Conservation (phyloP, 2,888 invertebrate genomes). For the Leptinotarsa juncta region DNA sequence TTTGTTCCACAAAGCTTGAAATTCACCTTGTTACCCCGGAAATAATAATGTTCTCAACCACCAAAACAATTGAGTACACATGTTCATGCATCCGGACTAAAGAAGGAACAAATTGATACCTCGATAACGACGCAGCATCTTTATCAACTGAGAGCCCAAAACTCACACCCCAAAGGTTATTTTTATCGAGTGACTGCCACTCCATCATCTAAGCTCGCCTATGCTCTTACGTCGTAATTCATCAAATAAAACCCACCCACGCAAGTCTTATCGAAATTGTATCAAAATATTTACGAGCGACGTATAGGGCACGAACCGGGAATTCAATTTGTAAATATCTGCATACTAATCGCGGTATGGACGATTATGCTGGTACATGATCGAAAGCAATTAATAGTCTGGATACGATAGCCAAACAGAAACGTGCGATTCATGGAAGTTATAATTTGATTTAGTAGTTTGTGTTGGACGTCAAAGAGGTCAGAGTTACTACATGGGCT, state of each 20-base stretch:
- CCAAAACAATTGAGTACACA: not conserved
- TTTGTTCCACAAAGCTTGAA: too few species aligned
- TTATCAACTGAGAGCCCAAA: constrained; percentile 1
- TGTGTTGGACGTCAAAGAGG: not conserved
- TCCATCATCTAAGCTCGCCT: constrained; percentile 4
- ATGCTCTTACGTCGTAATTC: constrained; percentile 11
- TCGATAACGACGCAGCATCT: constrained; percentile 12
- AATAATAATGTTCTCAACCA: not conserved
- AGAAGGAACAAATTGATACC: not conserved
- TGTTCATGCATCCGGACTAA: not conserved
- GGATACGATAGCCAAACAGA: not conserved
- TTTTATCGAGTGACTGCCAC: constrained; percentile 13
- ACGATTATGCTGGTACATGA: constrained; percentile 7
- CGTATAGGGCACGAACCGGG: constrained; percentile 13
- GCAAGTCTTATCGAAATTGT: constrained; percentile 25
- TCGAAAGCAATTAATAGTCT: constrained; percentile 27
- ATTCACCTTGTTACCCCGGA: too few species aligned
- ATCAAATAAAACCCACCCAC: constrained; percentile 18
- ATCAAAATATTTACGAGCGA: constrained; percentile 30
- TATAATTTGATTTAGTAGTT: not conserved
- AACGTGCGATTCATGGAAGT: not conserved
- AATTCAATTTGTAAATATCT: constrained; percentile 30
- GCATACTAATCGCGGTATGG: constrained; percentile 30
- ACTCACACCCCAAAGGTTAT: constrained; percentile 16
- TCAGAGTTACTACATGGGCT: not conserved